A percentile compares a stretch with the other conserved stretches of the same genome.
Evolutionary conservation across 2,113 vertebrate genomes (phyloP).

Genomic region (Elachura formosa): DNA sequence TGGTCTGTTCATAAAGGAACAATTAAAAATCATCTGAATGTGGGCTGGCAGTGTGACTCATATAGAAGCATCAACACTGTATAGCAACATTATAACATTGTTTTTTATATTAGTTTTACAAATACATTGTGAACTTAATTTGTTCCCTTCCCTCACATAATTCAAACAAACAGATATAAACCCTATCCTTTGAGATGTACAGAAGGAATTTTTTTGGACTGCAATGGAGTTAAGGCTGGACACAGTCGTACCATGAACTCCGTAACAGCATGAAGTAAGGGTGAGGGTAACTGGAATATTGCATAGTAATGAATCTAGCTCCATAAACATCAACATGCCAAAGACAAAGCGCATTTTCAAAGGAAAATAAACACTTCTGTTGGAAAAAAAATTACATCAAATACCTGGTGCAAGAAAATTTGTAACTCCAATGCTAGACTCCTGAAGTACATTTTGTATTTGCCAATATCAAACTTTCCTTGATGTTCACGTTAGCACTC

Average conservation of each 20-base stretch:
- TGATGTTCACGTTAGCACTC: background rate
- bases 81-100: rapidly evolving
- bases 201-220: background rate
- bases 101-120: background rate
- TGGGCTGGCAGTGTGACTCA: background rate
- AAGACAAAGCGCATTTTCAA: background rate
- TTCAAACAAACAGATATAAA: background rate
- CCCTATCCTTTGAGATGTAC: background rate
- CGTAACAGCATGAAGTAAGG: background rate
- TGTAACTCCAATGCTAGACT: background rate
- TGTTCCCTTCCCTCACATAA: background rate
- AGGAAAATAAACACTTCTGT: background rate
- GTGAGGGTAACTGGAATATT: background rate
- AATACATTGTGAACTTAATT: background rate
- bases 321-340: background rate
- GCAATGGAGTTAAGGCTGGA: background rate
- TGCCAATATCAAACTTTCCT: background rate
- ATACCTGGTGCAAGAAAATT: background rate
- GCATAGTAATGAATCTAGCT: background rate
- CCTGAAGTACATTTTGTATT: background rate
- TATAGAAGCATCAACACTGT: background rate
- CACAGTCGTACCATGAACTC: background rate
- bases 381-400: background rate
- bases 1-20: background rate
- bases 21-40: background rate